A percentile compares a stretch with the other conserved stretches of the same genome.
These are phyloP conservation scores for Hiodon tergisus DNA, from an alignment of 2,113 vertebrate genomes.

Conservation along the genomic window DNA sequence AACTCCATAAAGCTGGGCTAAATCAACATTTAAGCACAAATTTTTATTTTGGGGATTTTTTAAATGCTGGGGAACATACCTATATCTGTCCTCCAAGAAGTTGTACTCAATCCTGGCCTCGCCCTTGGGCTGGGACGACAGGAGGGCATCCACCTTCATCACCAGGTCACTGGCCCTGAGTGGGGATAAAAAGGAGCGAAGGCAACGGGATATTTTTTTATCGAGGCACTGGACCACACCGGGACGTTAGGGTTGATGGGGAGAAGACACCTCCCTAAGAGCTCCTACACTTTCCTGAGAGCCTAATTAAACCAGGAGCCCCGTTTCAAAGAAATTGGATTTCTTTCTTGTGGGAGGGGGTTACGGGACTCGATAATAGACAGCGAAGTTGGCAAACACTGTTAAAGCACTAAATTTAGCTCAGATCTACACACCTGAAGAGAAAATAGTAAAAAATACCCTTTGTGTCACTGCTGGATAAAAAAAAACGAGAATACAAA, in stretches of 20 bases:
- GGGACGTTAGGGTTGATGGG: not conserved
- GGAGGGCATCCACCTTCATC: conserved; percentile 93
- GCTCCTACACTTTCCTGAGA: conserved; percentile 23
- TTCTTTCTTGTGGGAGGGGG: too few species aligned
- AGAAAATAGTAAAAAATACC: not conserved
- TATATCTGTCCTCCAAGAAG: conserved; percentile 82
- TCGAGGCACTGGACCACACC: not conserved
- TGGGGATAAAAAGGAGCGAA: conserved; percentile 12
- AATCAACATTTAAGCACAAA: too few species aligned
- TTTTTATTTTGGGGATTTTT: too few species aligned
- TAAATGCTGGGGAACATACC: conserved; percentile 55
- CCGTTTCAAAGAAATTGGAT: too few species aligned
- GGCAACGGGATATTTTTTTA: not conserved
- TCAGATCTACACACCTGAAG: too few species aligned
- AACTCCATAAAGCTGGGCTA: too few species aligned
- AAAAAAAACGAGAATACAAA: not conserved
- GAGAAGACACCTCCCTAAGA: conserved; percentile 13
- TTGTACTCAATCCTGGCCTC: conserved; percentile 82
- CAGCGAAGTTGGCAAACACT: too few species aligned
- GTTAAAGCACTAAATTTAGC: too few species aligned
- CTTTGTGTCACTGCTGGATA: not conserved
- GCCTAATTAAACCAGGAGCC: conserved; percentile 17
- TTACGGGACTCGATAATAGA: too few species aligned
- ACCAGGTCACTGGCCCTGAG: conserved; percentile 89
- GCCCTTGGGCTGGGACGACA: conserved; percentile 92